Base-by-base conservation (phyloP, 2,888 invertebrate genomes). In the Antheraea yamamai region DNA sequence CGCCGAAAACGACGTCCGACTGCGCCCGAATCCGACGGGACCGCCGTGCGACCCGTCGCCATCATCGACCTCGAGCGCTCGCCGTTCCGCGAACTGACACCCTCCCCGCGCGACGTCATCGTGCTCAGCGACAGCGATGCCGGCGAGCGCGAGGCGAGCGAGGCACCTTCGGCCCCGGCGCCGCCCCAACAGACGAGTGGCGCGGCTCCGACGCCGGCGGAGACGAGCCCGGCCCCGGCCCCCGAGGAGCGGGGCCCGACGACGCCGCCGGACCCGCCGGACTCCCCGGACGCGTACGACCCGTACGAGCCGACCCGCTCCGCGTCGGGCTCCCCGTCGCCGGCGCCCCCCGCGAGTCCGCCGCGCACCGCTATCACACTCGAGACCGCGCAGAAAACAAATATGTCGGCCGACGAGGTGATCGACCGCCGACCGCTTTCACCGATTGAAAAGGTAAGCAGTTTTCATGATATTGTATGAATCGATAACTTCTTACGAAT, bases 231-330 rank as follows among this genome's bases (percentile, higher is more conserved):
- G 20, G 96, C 97, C 0, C 97, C 96, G 12, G 96, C 96, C 0
- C 96, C 96, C 0, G 78, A 97, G 1, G 97, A 97, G 0, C 97
- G 97, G 87, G 97, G 97, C 0, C 94, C 96, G 68, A 96, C 96
- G 47, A 96, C 96, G 23, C 96, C 96, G 6, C 96, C 96, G 0
- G 92, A 95, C 83, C 91, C 90, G 74, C 89, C 89, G 23, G 83
- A 96, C 96, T 74, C 97, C 20, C 97, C 97, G 0, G 97, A 98
- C 89, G 98, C 97, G 4, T 98, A 98, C 90, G 98, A 98, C 96
- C 98, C 98, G 1, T 98, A 98, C 90, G 98, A 98, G 91, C 98
- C 98, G 0, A 98, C 98, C 14, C 97, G 97, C 88, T 98, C 98
- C 0, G 93, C 97, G 30, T 96, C 97, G 20, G 96, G 96, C 0